A percentile compares a stretch with the other conserved stretches of the same genome.
Conservation (phyloP, 2,888 invertebrate species). For the Drosophila imparisetae region DNA sequence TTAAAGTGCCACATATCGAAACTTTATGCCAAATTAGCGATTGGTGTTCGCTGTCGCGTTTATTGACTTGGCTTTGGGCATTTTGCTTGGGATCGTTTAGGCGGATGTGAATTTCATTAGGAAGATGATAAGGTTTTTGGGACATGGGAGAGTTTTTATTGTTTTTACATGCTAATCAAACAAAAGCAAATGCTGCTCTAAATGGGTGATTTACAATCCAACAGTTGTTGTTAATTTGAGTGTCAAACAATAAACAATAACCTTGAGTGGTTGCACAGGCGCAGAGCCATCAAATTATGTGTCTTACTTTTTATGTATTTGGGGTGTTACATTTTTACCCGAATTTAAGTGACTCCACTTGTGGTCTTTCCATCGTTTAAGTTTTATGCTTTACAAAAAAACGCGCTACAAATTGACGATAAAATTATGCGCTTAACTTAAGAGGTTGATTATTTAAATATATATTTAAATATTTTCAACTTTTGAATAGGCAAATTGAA, state of each 20-base stretch:
- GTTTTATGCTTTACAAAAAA: slow-evolving; percentile 40
- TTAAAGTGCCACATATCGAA: slow-evolving; percentile 35
- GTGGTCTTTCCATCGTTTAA: slow-evolving; percentile 12
- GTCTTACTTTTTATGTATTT: neutral
- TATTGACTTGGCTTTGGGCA: slow-evolving; percentile 45
- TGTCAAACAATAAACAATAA: slow-evolving; percentile 29
- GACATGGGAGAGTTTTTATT: neutral
- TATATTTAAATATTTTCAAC: slow-evolving; percentile 18
- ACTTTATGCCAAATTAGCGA: slow-evolving; percentile 21
- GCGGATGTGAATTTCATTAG: slow-evolving; percentile 67
- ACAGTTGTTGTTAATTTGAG: slow-evolving; percentile 55
- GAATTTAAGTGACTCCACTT: slow-evolving; percentile 18
- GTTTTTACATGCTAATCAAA: slow-evolving; percentile 22
- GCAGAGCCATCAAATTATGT: neutral
- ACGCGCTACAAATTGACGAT: slow-evolving; percentile 25
- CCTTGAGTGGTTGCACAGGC: slow-evolving; percentile 36
- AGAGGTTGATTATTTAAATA: slow-evolving; percentile 31
- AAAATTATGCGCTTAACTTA: slow-evolving; percentile 53
- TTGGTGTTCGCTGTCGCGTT: slow-evolving; percentile 32
- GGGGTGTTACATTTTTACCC: slow-evolving; percentile 32
- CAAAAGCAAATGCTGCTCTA: slow-evolving; percentile 30
- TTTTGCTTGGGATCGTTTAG: slow-evolving; percentile 9
- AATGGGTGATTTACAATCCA: slow-evolving; percentile 24
- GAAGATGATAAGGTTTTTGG: slow-evolving; percentile 23
- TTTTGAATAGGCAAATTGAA: slow-evolving; percentile 37